These are phyloP conservation scores for Triplophysa siluroides DNA, from an alignment of 2,113 vertebrate species.

Conservation along the genomic window DNA sequence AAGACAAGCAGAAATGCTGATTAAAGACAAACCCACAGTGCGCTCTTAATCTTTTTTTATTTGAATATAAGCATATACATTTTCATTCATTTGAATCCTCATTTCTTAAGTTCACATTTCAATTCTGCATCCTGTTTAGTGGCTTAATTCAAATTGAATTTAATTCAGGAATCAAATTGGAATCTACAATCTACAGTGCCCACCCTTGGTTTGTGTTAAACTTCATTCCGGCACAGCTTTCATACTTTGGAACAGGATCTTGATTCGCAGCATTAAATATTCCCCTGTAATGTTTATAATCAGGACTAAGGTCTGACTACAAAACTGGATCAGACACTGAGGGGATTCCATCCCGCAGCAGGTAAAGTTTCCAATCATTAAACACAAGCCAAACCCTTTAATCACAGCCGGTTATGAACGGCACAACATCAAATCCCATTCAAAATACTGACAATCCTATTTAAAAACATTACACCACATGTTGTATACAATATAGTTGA, in stretches of 20 bases:
- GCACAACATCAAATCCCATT: conserved; percentile 12
- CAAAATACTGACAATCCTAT: neutral
- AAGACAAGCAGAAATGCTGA: too few relatives aligned
- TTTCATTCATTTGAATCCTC: too few relatives aligned
- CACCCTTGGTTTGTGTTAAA: neutral
- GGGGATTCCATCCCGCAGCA: conserved; percentile 24
- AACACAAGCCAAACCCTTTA: neutral
- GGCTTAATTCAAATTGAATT: too few relatives aligned
- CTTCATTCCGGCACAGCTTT: neutral
- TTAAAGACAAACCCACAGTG: too few relatives aligned
- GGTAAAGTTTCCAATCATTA: conserved; percentile 27
- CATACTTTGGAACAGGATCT: neutral
- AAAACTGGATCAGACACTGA: conserved; percentile 9
- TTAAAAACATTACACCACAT: neutral
- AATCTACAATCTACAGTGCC: too few relatives aligned
- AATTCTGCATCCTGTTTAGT: too few relatives aligned
- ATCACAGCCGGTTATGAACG: conserved; percentile 32
- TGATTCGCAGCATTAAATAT: neutral
- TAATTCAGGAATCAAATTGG: too few relatives aligned
- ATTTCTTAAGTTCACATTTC: too few relatives aligned
- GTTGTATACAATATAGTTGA: conserved; percentile 10
- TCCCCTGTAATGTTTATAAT: neutral
- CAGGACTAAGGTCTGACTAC: neutral
- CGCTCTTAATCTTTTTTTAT: too few relatives aligned
- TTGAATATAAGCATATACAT: too few relatives aligned